phyloP scores from a whole-genome alignment of 2,797 vertebrate genomes.

The Gallirallus australis region DNA sequence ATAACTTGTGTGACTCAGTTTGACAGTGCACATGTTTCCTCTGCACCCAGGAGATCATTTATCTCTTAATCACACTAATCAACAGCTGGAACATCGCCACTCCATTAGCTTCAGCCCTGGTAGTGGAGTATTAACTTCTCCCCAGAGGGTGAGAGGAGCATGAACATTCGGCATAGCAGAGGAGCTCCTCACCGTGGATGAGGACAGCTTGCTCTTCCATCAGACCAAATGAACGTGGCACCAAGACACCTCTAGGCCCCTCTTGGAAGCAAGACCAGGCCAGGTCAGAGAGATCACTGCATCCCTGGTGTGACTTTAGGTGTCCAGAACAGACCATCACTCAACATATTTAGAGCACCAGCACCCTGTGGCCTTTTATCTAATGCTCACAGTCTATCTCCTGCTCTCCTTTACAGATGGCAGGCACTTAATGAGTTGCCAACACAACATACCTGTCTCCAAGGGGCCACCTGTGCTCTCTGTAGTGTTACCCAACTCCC shows the following conservation, averaged over 20 bases:
- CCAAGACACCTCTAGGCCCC: neutral
- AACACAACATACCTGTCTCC: neutral
- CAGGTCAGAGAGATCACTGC: neutral
- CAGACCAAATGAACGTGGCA: neutral
- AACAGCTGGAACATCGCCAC: neutral
- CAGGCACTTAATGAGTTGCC: neutral
- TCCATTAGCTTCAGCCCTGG: neutral
- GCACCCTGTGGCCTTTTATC: fast-evolving
- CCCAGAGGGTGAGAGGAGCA: neutral
- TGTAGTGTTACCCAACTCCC: fast-evolving
- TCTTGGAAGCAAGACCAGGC: neutral
- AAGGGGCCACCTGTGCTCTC: neutral
- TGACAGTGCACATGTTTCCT: neutral
- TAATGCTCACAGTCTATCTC: neutral
- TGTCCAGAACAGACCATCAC: neutral
- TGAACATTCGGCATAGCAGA: neutral
- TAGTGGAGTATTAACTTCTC: neutral
- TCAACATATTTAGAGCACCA: neutral
- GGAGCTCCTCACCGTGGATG: fast-evolving
- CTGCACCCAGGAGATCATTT: neutral
- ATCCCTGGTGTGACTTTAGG: fast-evolving
- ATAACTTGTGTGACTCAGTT: neutral
- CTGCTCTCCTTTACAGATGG: neutral
- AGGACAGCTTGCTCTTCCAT: neutral
- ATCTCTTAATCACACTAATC: neutral